Evolutionary conservation across 2,797 vertebrate genomes (phyloP), one percentile per base, ranked within the genome.

Genomic region (Scolopax bukidnonensis): DNA sequence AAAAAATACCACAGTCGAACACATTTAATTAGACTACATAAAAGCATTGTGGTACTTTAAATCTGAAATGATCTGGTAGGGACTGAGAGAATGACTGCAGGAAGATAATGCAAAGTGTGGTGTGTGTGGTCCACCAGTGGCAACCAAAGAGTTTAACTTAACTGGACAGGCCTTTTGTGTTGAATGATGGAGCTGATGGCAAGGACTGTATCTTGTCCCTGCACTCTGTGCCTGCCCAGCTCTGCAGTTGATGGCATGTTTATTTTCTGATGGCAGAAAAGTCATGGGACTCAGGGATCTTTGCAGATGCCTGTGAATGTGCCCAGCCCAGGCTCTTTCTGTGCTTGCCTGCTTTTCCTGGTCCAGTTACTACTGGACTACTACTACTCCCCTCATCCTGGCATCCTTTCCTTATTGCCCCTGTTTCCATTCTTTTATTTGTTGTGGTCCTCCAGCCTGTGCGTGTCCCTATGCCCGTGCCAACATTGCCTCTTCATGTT

Each of bases 271-370:
- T 76, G 45, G 17, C 54, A 83, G 50, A 68, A n/a, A n/a, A 82
- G 23, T 19, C 13, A 4, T 28, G 71, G 63, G 36, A 28, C 25
- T 83, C 32, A 10, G 33, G 9, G 11, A 21, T 65, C 28, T 28
- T 40, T 32, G 64, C 7, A 2, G 19, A 6, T 1, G 0, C 51
- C 17, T 32, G 28, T 16, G 7, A 64, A 20, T 74, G n/a, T 36
- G 30, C 51, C 54, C 38, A 41, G 80, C 77, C 24, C 33, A 53
- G 21, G 24, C 11, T 83, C 40, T n/a, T 77, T 20, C 18, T 87
- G 59, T 45, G 56, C 50, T 47, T 68, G 53, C 18, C 45, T 67
- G 30, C 20, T 75, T 87, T 90, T 78, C 40, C 30, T 53, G 45
- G 8, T 27, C 30, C 54, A 27, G 12, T 80, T 73, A 23, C 38